These are phyloP conservation scores for Meles meles DNA, from an alignment of 2,113 vertebrate species.

Conservation along the genomic window DNA sequence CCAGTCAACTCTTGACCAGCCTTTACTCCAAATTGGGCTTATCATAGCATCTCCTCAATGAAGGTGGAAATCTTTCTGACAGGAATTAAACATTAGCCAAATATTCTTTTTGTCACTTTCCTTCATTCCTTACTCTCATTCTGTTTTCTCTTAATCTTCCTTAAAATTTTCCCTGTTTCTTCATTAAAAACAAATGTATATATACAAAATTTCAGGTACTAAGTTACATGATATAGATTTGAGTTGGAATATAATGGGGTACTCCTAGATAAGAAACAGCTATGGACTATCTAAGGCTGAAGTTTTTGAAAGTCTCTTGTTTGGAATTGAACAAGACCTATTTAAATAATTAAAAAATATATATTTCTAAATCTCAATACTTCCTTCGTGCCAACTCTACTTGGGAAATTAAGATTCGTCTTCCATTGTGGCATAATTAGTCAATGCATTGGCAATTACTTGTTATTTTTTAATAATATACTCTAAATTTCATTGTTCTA, in stretches of 20 bases:
- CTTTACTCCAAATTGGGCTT: neutral
- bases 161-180: neutral
- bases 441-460: neutral
- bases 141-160: neutral
- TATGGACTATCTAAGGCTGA: neutral
- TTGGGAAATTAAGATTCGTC: neutral
- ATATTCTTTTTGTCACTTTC: neutral
- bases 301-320: neutral
- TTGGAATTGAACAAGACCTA: neutral
- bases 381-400: neutral
- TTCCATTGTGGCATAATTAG: neutral
- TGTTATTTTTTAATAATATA: neutral
- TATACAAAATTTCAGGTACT: neutral
- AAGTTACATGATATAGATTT: neutral
- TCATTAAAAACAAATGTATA: neutral
- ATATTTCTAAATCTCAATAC: neutral
- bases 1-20: fast-evolving
- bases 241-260: neutral
- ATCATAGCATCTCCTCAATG: neutral
- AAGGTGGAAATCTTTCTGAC: neutral
- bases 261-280: neutral
- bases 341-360: neutral
- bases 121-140: neutral
- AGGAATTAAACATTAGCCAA: neutral
- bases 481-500: neutral